Conservation (phyloP, 2,113 vertebrate species). For the Camelus bactrianus region DNA sequence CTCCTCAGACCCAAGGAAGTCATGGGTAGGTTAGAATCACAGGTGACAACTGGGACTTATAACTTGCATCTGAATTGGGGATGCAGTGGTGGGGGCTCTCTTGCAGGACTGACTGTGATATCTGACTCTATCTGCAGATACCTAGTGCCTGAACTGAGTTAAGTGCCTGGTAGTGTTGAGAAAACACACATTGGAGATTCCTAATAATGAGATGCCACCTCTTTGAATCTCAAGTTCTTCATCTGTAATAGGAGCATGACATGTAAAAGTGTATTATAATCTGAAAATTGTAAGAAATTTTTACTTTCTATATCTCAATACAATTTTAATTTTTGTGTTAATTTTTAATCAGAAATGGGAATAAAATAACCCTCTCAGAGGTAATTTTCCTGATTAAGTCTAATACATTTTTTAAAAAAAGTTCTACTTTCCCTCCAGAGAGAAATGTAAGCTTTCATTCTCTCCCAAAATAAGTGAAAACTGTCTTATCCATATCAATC, state of each 20-base stretch:
- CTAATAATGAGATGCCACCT: not conserved
- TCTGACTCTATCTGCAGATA: not conserved
- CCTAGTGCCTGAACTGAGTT: not conserved
- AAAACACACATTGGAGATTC: not conserved
- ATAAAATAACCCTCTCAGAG: not conserved
- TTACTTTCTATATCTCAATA: not conserved
- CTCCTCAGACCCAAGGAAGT: not conserved
- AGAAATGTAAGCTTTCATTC: not conserved
- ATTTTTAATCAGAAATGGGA: constrained; percentile 5
- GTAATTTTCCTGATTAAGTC: not conserved
- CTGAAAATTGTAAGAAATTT: not conserved
- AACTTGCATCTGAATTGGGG: not conserved
- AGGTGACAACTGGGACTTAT: not conserved
- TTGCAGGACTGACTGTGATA: not conserved
- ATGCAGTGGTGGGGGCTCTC: not conserved
- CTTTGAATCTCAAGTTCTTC: not conserved
- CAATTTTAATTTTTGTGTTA: not conserved
- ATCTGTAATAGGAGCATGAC: not conserved
- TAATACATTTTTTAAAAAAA: not conserved
- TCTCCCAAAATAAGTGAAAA: not conserved
- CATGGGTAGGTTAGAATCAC: not conserved
- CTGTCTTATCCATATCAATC: not conserved
- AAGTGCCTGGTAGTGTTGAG: not conserved
- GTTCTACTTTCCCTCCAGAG: not conserved
- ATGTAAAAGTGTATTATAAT: not conserved